Evolutionary conservation across 2,888 invertebrate species (phyloP).

Genomic region (Drosophila parthenogenetica): DNA sequence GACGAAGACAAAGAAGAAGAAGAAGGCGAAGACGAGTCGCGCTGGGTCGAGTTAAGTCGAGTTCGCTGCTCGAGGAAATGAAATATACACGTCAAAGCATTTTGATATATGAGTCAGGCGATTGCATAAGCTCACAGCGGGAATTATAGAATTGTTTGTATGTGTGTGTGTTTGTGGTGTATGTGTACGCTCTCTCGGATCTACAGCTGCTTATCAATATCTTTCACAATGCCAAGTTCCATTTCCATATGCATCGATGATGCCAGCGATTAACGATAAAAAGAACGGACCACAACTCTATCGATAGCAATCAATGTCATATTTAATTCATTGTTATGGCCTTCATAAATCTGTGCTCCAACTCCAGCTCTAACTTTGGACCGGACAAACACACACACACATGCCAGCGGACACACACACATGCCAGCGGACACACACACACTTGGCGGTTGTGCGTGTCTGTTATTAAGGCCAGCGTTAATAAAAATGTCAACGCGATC

Average conservation of each 20-base stretch:
- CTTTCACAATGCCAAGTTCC: conserved; percentile 44
- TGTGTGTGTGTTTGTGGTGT: too few relatives aligned
- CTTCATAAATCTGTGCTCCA: conserved; percentile 71
- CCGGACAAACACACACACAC: not conserved
- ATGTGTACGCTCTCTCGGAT: conserved; percentile 1
- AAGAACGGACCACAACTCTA: conserved; percentile 66
- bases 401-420: not conserved
- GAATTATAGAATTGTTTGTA: conserved; percentile 18
- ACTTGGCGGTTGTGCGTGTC: conserved; percentile 33
- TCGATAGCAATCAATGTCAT: conserved; percentile 78
- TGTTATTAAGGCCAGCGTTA: conserved; percentile 65
- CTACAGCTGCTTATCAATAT: conserved; percentile 46
- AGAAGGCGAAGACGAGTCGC: not conserved
- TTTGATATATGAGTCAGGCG: conserved; percentile 68
- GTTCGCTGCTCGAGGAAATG: conserved; percentile 35
- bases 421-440: not conserved
- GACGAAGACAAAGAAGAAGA: conserved; percentile 13
- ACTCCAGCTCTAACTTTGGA: conserved; percentile 6
- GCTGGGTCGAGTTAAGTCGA: conserved; percentile 7
- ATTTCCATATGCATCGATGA: conserved; percentile 64
- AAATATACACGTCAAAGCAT: conserved; percentile 61
- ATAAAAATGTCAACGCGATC: conserved; percentile 79
- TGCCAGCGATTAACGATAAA: conserved; percentile 55
- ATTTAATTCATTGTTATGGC: conserved; percentile 79
- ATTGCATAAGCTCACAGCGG: conserved; percentile 71